Conservation (phyloP, 1,140 invertebrate genomes). For the Hylyphantes graminicola region DNA sequence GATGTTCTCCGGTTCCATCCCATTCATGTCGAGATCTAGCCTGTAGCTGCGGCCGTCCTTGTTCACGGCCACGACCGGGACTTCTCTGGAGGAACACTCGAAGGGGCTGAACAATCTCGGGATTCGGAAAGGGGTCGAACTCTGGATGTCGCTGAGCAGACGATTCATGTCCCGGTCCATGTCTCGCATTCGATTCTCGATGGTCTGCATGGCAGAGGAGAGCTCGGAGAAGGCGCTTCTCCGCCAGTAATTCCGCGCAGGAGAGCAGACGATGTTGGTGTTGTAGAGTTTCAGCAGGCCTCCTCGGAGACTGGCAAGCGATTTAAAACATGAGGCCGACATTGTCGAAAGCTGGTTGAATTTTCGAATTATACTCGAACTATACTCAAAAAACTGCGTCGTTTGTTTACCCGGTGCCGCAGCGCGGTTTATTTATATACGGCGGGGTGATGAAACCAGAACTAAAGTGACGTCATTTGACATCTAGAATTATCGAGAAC, state of each 20-base stretch:
- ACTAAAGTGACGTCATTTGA: conserved; percentile 14
- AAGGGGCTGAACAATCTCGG: conserved; percentile 18
- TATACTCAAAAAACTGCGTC: background rate
- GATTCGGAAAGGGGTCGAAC: conserved; percentile 16
- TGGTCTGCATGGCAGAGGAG: conserved; percentile 29
- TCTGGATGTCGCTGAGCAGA: conserved; percentile 26
- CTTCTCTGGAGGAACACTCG: conserved; percentile 3
- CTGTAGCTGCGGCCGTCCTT: conserved; percentile 11
- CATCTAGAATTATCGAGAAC: conserved; percentile 33
- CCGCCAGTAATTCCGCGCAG: conserved; percentile 17
- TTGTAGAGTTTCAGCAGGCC: background rate
- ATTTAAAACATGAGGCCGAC: background rate
- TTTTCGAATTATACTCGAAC: background rate
- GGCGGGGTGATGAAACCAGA: conserved; percentile 33
- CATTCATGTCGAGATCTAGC: conserved; percentile 62
- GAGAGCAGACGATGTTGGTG: background rate
- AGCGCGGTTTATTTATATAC: background rate
- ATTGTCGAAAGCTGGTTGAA: background rate
- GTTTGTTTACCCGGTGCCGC: background rate
- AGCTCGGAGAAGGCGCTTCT: conserved; percentile 38
- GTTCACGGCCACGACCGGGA: conserved; percentile 29
- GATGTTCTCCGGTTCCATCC: conserved; percentile 65
- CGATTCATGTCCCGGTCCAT: conserved; percentile 52
- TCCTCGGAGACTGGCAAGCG: background rate
- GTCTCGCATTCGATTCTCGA: conserved; percentile 37